Evolutionary conservation across 2,113 vertebrate species (phyloP).

Genomic region (Xiphias gladius): DNA sequence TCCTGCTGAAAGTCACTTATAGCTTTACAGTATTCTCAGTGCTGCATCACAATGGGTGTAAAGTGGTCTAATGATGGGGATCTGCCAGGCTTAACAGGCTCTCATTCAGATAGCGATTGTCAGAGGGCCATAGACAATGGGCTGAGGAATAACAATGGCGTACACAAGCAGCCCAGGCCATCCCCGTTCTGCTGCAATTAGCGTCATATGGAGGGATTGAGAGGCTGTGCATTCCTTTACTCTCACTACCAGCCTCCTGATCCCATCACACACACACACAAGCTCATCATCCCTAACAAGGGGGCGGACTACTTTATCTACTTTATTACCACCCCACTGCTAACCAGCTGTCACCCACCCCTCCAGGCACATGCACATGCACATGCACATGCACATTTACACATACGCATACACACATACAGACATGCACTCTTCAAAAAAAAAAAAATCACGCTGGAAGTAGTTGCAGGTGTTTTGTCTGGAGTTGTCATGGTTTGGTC

Average conservation of each 20-base stretch:
- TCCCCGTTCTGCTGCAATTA: constrained; percentile 77
- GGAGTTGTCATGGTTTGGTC: not conserved
- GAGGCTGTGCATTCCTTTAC: constrained; percentile 77
- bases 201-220: constrained; percentile 75
- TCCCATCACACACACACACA: constrained; percentile 60
- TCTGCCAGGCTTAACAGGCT: constrained; percentile 71
- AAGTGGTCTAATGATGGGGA: constrained; percentile 75
- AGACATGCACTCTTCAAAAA: constrained; percentile 6
- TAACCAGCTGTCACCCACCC: constrained; percentile 76
- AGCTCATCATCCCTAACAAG: constrained; percentile 76
- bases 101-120: constrained; percentile 73
- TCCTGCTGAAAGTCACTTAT: constrained; percentile 56
- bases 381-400: not conserved
- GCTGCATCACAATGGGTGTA: constrained; percentile 72
- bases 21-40: constrained; percentile 64
- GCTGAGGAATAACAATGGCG: constrained; percentile 75
- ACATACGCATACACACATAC: not conserved
- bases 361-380: not conserved
- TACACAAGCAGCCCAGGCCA: constrained; percentile 73
- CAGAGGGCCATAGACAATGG: constrained; percentile 69
- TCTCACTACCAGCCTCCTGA: constrained; percentile 64
- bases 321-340: constrained; percentile 74
- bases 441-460: not conserved
- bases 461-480: not conserved
- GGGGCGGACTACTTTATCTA: constrained; percentile 77